phyloP scores from a whole-genome alignment of 2,113 vertebrate species.

The Chauna torquata region DNA sequence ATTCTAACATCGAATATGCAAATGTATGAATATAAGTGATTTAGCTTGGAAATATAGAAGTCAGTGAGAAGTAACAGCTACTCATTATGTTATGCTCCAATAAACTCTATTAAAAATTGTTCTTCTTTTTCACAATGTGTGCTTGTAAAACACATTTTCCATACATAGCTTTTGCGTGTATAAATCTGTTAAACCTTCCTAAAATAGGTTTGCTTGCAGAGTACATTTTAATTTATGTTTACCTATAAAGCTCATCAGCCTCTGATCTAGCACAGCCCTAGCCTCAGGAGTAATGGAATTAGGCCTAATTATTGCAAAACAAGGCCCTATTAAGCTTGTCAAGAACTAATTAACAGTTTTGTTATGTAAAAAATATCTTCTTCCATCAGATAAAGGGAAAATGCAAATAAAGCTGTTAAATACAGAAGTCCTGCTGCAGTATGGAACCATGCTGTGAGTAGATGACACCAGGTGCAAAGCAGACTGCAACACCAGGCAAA shows the following conservation, averaged over 20 bases:
- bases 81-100: background rate
- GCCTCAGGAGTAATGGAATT: slow-evolving; percentile 18
- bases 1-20: background rate
- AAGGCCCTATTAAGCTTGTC: slow-evolving; percentile 30
- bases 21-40: background rate
- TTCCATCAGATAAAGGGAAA: slow-evolving; percentile 42
- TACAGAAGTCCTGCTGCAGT: background rate
- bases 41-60: background rate
- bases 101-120: background rate
- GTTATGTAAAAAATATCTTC: slow-evolving; percentile 37
- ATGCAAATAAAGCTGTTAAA: background rate
- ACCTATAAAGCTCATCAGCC: background rate
- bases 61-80: background rate
- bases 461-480: background rate
- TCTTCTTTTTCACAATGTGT: background rate
- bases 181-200: background rate
- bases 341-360: slow-evolving; percentile 30
- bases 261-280: slow-evolving; percentile 9
- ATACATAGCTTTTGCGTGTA: background rate
- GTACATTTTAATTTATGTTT: slow-evolving; percentile 10
- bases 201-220: background rate
- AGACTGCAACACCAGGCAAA: background rate
- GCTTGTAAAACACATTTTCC: background rate
- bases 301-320: slow-evolving; percentile 47
- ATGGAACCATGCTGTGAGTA: background rate